Percentiles rank a stretch among this genome's conserved stretches.
phyloP scores from a whole-genome alignment of 1,140 invertebrate genomes.

The Drosophila oshimai region DNA sequence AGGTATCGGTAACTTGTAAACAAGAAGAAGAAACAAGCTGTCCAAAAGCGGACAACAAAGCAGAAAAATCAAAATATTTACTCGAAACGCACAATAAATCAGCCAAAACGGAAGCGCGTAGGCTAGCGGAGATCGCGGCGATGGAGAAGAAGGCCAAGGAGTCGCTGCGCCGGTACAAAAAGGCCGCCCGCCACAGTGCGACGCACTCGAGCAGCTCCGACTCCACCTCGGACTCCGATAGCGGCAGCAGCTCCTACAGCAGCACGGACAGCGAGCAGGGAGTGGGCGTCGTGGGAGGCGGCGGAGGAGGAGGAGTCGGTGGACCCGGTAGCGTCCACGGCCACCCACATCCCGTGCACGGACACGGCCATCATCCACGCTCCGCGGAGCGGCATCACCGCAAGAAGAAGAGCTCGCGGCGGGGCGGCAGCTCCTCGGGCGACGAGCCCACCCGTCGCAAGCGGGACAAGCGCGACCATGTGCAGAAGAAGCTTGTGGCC shows the following conservation, averaged over 20 bases:
- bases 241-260: conserved; percentile 72
- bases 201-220: conserved; percentile 78
- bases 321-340: conserved; percentile 11
- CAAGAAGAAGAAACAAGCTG: background rate
- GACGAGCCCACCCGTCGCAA: conserved; percentile 74
- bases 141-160: conserved; percentile 81
- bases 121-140: conserved; percentile 24
- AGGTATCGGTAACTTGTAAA: background rate
- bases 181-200: conserved; percentile 52
- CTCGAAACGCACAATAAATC: background rate
- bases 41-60: background rate
- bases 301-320: background rate
- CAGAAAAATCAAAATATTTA: background rate
- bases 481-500: conserved; percentile 77
- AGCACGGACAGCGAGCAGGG: conserved; percentile 70
- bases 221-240: conserved; percentile 72
- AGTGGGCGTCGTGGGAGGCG: background rate
- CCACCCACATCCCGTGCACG: conserved; percentile 28
- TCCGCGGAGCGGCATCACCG: conserved; percentile 64
- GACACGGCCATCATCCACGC: conserved; percentile 40
- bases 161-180: conserved; percentile 72
- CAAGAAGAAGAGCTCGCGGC: conserved; percentile 67
- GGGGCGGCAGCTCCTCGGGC: conserved; percentile 63
- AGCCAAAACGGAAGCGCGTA: conserved; percentile 19
- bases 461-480: conserved; percentile 69